phyloP scores from a whole-genome alignment of 1,140 invertebrate species.

The Cyclina sinensis region DNA sequence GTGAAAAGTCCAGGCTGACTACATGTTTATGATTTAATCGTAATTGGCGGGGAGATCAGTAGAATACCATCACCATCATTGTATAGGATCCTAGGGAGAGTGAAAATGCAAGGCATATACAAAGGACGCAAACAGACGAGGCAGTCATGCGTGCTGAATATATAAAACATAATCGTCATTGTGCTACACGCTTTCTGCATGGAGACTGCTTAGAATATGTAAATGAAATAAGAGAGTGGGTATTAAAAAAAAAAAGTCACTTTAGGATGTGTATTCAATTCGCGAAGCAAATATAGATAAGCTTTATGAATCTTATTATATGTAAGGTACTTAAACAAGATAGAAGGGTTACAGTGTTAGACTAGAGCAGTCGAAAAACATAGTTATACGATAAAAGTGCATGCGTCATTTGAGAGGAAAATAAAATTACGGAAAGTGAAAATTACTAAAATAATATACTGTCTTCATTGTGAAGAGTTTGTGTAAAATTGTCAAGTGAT shows the following conservation, averaged over 20 bases:
- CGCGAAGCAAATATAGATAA: not conserved
- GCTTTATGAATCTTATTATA: conserved; percentile 27
- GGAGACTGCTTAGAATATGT: conserved; percentile 25
- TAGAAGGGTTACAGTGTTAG: not conserved
- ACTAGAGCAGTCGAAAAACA: too few relatives aligned
- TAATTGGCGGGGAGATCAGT: conserved; percentile 18
- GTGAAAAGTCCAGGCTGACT: not conserved
- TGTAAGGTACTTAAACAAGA: not conserved
- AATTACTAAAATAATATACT: not conserved
- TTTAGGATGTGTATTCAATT: conserved; percentile 16
- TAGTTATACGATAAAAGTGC: too few relatives aligned
- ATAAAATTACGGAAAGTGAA: conserved; percentile 8
- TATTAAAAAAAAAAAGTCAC: conserved; percentile 6
- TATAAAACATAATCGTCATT: conserved; percentile 42
- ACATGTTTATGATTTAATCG: conserved; percentile 20
- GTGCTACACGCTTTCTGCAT: conserved; percentile 12
- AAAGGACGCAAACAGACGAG: conserved; percentile 24
- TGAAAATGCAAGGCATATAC: conserved; percentile 16
- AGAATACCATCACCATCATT: not conserved
- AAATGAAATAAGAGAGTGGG: not conserved
- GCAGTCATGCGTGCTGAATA: conserved; percentile 20
- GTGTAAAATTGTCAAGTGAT: not conserved
- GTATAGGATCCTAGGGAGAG: conserved; percentile 9
- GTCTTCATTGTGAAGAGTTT: not conserved
- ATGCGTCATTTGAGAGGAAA: not conserved